Percentiles rank a stretch among this genome's conserved stretches.
Conservation (phyloP, 2,797 vertebrate genomes). For the Mastacembelus armatus region DNA sequence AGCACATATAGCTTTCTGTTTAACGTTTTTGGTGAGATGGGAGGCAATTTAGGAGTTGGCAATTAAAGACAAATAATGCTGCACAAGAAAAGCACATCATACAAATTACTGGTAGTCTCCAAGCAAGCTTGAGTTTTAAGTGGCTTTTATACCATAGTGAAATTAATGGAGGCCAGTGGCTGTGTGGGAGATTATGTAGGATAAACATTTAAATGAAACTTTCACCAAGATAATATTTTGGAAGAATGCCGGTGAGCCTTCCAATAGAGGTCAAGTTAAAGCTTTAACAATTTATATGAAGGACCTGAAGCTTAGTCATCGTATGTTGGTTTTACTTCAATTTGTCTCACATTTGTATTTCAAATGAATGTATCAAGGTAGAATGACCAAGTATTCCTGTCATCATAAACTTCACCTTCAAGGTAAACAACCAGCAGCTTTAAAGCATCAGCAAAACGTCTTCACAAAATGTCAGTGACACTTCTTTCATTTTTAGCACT, state of each 20-base stretch:
- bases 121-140: neutral
- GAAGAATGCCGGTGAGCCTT: neutral
- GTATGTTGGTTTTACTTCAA: neutral
- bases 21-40: slow-evolving; percentile 31
- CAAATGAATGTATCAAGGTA: slow-evolving; percentile 3
- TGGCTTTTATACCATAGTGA: slow-evolving; percentile 3
- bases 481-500: slow-evolving; percentile 8
- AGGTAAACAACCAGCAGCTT: slow-evolving; percentile 22
- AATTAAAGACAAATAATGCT: slow-evolving; percentile 28
- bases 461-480: slow-evolving; percentile 28
- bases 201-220: neutral
- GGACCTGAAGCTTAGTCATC: neutral
- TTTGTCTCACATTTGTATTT: neutral
- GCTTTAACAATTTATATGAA: neutral
- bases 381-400: neutral
- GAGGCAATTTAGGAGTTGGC: slow-evolving; percentile 21
- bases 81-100: slow-evolving; percentile 14
- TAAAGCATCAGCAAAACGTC: slow-evolving; percentile 8
- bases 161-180: neutral
- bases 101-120: slow-evolving; percentile 15
- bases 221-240: neutral
- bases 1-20: slow-evolving; percentile 35
- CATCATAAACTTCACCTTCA: slow-evolving; percentile 7
- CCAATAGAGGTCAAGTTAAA: neutral
- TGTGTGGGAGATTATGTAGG: neutral